Conservation (phyloP, 2,113 vertebrate species). For the Solea senegalensis region DNA sequence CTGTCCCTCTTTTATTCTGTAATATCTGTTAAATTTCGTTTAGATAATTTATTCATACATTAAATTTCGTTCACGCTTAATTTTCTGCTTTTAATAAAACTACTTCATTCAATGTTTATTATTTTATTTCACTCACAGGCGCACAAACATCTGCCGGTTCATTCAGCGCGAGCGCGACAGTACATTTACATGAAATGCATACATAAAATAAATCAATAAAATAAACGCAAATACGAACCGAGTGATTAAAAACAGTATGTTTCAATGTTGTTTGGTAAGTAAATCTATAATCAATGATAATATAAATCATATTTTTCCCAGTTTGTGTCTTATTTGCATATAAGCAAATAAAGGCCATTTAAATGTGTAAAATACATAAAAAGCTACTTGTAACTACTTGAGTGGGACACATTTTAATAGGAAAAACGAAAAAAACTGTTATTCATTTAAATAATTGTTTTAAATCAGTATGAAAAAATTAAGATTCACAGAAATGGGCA, state of each 20-base stretch:
- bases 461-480: not conserved
- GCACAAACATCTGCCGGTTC: not conserved
- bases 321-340: constrained; percentile 61
- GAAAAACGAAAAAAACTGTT: not conserved
- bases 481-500: no score
- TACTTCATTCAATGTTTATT: fast-evolving
- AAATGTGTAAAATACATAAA: not conserved
- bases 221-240: not conserved
- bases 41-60: constrained; percentile 1
- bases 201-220: not conserved
- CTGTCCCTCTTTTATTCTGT: not conserved
- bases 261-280: not conserved
- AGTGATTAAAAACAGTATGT: fast-evolving
- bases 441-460: not conserved
- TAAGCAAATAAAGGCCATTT: constrained; percentile 38
- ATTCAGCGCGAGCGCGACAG: not conserved
- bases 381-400: not conserved
- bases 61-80: constrained; percentile 39
- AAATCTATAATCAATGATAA: not conserved
- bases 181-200: constrained; percentile 59
- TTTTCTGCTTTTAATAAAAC: not conserved
- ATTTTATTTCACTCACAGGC: not conserved
- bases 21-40: not conserved
- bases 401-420: fast-evolving
- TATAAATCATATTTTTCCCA: fast-evolving